Conservation (phyloP, 1,140 invertebrate species). For the Catajapyx aquilonaris region DNA sequence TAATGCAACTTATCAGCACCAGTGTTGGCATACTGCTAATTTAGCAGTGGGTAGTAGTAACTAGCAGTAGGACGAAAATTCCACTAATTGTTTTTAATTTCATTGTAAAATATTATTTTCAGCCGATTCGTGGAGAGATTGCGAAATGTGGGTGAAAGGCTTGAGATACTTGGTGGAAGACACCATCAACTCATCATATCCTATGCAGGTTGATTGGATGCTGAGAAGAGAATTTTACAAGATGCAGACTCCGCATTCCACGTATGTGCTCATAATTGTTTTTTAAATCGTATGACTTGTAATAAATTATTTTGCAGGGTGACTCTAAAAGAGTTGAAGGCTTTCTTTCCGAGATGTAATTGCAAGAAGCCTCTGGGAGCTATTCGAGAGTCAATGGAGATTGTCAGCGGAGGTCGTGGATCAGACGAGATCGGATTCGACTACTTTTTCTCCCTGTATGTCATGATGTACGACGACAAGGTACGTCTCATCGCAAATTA, state of each 20-base stretch:
- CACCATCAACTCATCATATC: slow-evolving; percentile 55
- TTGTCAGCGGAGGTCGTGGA: slow-evolving; percentile 53
- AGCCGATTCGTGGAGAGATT: slow-evolving; percentile 71
- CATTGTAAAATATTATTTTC: too few species aligned
- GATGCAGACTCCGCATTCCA: slow-evolving; percentile 58
- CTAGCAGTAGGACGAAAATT: too few species aligned
- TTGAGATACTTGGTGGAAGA: slow-evolving; percentile 59
- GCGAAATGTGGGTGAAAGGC: slow-evolving; percentile 66
- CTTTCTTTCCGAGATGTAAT: slow-evolving; percentile 71
- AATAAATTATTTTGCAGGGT: slow-evolving; percentile 34
- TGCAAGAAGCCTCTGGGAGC: slow-evolving; percentile 74
- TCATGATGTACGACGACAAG: slow-evolving; percentile 63
- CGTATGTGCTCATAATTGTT: slow-evolving; percentile 31
- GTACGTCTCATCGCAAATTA: too few species aligned
- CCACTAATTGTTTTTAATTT: too few species aligned
- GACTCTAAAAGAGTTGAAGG: slow-evolving; percentile 74
- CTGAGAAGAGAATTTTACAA: slow-evolving; percentile 79
- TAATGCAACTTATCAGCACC: too few species aligned
- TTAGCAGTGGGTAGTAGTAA: too few species aligned
- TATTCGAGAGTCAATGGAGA: slow-evolving; percentile 60
- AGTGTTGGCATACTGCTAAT: too few species aligned
- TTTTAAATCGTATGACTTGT: too few species aligned
- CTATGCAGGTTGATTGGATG: slow-evolving; percentile 75
- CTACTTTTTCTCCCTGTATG: slow-evolving; percentile 67
- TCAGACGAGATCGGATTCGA: slow-evolving; percentile 75